Evolutionary conservation across 2,888 invertebrate genomes (phyloP).

Genomic region (Dichetophora obliterata): DNA sequence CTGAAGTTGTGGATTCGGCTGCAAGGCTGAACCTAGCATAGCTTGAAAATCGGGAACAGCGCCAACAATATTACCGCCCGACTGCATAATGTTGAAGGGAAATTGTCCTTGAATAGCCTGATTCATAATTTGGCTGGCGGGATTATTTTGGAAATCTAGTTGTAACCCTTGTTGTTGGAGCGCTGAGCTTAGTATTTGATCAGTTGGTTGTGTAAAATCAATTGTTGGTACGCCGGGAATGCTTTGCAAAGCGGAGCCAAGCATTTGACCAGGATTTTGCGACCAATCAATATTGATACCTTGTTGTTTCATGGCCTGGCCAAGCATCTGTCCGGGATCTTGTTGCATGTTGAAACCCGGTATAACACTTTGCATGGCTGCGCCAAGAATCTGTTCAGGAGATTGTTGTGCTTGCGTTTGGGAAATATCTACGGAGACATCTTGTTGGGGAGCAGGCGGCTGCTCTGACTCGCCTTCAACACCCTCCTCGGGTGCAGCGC

Average conservation of each 20-base stretch:
- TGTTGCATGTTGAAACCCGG: background rate
- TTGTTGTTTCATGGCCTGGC: slow-evolving; percentile 20
- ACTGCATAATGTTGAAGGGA: background rate
- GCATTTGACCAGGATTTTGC: slow-evolving; percentile 24
- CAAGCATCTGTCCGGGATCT: slow-evolving; percentile 25
- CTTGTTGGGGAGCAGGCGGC: background rate
- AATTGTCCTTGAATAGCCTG: background rate
- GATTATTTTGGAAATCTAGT: background rate
- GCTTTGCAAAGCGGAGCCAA: background rate
- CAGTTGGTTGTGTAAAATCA: background rate
- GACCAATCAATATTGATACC: slow-evolving; percentile 24
- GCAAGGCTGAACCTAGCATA: background rate
- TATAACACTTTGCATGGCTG: no score
- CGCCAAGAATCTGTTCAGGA: no score
- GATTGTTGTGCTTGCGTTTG: no score
- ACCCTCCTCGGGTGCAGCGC: slow-evolving; percentile 10
- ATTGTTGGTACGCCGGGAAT: slow-evolving; percentile 11
- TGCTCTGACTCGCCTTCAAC: slow-evolving; percentile 18
- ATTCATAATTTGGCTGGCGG: background rate
- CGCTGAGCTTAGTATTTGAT: background rate
- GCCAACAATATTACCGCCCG: background rate
- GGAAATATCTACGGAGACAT: no score
- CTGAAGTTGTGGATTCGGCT: background rate
- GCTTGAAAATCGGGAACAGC: background rate
- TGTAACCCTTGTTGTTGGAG: no score